Base-by-base conservation (phyloP, 1,140 invertebrate genomes). In the Drosophila melanica region DNA sequence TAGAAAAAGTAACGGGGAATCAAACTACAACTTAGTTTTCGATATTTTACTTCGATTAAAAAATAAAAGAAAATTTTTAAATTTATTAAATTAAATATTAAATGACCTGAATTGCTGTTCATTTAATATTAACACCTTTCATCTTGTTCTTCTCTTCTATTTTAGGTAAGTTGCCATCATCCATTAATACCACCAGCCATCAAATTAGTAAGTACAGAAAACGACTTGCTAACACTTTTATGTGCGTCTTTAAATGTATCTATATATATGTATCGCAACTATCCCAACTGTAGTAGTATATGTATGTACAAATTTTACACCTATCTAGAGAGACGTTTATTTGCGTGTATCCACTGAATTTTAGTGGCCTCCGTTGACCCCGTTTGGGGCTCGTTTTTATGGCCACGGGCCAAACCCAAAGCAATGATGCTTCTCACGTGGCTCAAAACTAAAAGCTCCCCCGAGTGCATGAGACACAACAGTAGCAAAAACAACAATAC, bases 141-240 rank as follows among this genome's bases (percentile, higher is more conserved):
- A 42, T 47, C 59, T 64, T n/a, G n/a, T n/a, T n/a, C n/a, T 30
- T 77, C 44, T 58, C 70, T 44, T 86, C n/a, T 85, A 62, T 77
- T 85, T 53, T 79, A 87, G 84, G 84, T 87, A 87, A 87, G 84
- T 87, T 89, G 82, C 81, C 75, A 89, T 89, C 82, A 89, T 75
- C 84, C 84, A 89, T 89, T 87, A 89, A 87, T 89, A 87, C 79
- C 82, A 82, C 75, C 84, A 89, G 82, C 60, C 82, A 79, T 87
- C 84, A 89, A 87, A 87, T 87, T 87, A 86, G 82, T 89, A 87
- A 89, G 84, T 89, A 87, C 84, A 89, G 67, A 82, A 89, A 87
- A 89, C 78, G 81, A 87, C 64, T 79, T 89, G 79, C 79, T 87
- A 87, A 89, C 84, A 85, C 78, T 89, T 89, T 86, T 79, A 87